phyloP scores from a whole-genome alignment of 92 coral and sea anemone species.

The Desmophyllum pertusum region DNA sequence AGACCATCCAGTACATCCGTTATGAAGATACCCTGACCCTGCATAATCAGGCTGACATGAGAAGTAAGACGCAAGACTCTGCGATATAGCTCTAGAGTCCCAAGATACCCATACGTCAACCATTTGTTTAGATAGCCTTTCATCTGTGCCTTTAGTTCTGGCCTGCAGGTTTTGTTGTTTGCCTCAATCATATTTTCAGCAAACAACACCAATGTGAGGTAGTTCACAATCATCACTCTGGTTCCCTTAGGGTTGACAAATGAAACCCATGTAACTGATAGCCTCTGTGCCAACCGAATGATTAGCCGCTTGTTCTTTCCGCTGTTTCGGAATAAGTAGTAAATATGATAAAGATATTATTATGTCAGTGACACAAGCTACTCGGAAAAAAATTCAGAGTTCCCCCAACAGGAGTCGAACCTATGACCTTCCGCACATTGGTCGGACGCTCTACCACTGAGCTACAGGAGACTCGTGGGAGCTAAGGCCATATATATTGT shows the following conservation, averaged over 20 bases:
- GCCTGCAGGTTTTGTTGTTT: constrained; percentile 49
- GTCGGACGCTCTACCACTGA: too few relatives aligned
- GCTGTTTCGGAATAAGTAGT: too few relatives aligned
- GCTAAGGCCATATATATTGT: too few relatives aligned
- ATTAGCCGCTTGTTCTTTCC: constrained; percentile 48
- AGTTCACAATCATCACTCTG: constrained; percentile 54
- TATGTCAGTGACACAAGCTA: too few relatives aligned
- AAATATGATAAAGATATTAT: too few relatives aligned
- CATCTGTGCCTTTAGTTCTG: constrained; percentile 46
- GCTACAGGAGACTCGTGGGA: too few relatives aligned
- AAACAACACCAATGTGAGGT: constrained; percentile 38
- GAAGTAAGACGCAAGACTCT: constrained; percentile 58
- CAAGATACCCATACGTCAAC: constrained; percentile 51
- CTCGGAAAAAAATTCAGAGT: too few relatives aligned
- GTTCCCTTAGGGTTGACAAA: constrained; percentile 43
- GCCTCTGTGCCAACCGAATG: constrained; percentile 52
- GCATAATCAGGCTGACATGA: constrained; percentile 56
- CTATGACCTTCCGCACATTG: too few relatives aligned
- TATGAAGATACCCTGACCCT: constrained; percentile 43
- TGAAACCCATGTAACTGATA: constrained; percentile 54
- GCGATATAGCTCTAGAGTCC: constrained; percentile 51
- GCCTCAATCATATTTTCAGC: constrained; percentile 57
- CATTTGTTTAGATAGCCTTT: constrained; percentile 39
- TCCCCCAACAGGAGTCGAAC: too few relatives aligned
- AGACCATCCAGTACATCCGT: constrained; percentile 44